Base-by-base conservation (phyloP, 2,888 invertebrate genomes). In the Agrochola litura region DNA sequence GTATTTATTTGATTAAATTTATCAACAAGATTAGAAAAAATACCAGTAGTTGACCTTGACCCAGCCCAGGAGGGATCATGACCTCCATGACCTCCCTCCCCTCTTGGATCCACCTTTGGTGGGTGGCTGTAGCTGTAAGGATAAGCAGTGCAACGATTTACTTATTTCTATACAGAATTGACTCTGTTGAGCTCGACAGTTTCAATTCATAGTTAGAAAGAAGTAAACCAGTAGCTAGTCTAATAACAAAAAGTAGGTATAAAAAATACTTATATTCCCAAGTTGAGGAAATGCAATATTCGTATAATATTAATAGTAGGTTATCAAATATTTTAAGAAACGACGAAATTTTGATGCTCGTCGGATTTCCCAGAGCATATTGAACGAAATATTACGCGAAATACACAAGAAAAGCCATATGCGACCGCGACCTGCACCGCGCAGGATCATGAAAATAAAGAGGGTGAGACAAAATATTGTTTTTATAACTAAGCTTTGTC, bases 291-390 rank as follows among this genome's bases (percentile, higher is more conserved):
- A 16, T 60, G 30, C 30, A 30, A 60, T 30, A 30, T 30, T 60
- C 3, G 30, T 30, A 16, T 60, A 30, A 30, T 16, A 52, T 25
- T 67, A 54, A 67, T 67, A 41, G 19, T 22, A 25, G 0, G 25
- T 25, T 72, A 25, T 52, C 10, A 43, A 54, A 43, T 43, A 41
- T 73, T 54, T 52, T 58, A 72, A 84, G 83, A 61, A 12, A 72
- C 61, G 41, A 43, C 73, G 70, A 30, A 67, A 49, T 52, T 67
- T 61, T 61, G 84, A 84, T 68, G 60, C 67, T 0, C 73, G 66
- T 56, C 77, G 61, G 41, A 46, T 84, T 37, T 73, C 77, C 25
- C 77, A 52, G 30, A 49, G 77, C 25, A 81, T 84, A 65, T 69
- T 83, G 58, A 67, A 61, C 19, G 74, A 74, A 77, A 74, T 83